Evolutionary conservation across 2,888 invertebrate genomes (phyloP).

Genomic region (Cephus pulcher): DNA sequence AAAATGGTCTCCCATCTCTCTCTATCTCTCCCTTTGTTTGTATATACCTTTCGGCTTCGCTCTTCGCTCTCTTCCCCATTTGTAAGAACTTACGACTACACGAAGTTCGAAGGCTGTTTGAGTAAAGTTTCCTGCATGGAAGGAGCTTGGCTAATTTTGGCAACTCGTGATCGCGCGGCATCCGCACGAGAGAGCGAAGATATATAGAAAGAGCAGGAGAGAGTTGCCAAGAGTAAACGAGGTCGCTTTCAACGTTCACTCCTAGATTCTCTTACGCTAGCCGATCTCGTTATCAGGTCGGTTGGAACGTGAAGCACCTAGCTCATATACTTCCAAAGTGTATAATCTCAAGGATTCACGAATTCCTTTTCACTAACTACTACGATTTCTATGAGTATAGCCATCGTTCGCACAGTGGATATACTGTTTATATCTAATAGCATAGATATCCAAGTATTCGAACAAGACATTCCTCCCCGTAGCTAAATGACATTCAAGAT

Average conservation of each 20-base stretch:
- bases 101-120: not conserved
- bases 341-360: not conserved
- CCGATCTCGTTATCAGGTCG: not conserved
- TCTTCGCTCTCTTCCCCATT: not conserved
- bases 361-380: not conserved
- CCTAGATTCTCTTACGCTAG: not conserved
- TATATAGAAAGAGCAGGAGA: not conserved
- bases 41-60: not conserved
- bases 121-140: not conserved
- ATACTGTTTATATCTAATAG: not conserved
- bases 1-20: not conserved
- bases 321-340: not conserved
- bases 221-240: not conserved
- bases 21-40: not conserved
- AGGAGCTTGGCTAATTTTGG: not conserved
- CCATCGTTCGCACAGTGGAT: not conserved
- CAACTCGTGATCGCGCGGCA: not conserved
- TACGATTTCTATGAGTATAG: not conserved
- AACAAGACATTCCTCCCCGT: not conserved
- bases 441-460: not conserved
- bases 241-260: not conserved
- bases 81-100: not conserved
- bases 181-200: not conserved
- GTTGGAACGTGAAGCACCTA: not conserved
- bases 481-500: not conserved